These are phyloP conservation scores for Oplegnathus fasciatus DNA, from an alignment of 2,113 vertebrate species.

Conservation along the genomic window DNA sequence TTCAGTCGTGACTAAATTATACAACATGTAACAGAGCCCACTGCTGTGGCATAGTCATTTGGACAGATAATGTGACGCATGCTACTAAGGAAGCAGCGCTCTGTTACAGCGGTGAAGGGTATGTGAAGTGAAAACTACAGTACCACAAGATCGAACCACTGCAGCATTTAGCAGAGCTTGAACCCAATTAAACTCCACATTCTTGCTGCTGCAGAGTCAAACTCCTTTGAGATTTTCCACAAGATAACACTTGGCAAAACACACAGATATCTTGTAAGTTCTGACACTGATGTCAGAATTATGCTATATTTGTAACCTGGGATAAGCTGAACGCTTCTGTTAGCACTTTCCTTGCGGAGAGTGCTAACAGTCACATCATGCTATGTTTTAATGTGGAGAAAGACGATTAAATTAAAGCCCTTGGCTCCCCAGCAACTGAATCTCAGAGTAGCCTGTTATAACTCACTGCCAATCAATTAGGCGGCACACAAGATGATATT, in stretches of 20 bases:
- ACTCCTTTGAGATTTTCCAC: background rate
- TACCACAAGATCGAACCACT: background rate
- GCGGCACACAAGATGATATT: background rate
- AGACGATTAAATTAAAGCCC: background rate
- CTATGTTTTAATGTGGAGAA: background rate
- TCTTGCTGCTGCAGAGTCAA: constrained; percentile 8
- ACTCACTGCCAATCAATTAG: background rate
- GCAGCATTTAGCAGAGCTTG: background rate
- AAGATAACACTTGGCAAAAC: background rate
- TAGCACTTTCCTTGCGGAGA: background rate
- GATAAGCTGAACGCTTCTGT: background rate
- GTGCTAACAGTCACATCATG: background rate
- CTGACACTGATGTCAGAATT: background rate
- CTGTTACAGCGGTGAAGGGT: constrained; percentile 1
- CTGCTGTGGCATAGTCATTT: constrained; percentile 1
- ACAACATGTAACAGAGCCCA: background rate
- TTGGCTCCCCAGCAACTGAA: background rate
- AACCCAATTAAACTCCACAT: constrained; percentile 20
- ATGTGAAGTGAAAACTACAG: constrained; percentile 1
- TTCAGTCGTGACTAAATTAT: background rate
- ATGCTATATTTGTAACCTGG: background rate
- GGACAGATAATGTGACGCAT: constrained; percentile 15
- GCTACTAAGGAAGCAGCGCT: background rate
- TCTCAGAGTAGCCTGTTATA: background rate
- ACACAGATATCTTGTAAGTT: too few relatives aligned